Base-by-base conservation (phyloP, 2,888 invertebrate genomes). In the Melieria picta region DNA sequence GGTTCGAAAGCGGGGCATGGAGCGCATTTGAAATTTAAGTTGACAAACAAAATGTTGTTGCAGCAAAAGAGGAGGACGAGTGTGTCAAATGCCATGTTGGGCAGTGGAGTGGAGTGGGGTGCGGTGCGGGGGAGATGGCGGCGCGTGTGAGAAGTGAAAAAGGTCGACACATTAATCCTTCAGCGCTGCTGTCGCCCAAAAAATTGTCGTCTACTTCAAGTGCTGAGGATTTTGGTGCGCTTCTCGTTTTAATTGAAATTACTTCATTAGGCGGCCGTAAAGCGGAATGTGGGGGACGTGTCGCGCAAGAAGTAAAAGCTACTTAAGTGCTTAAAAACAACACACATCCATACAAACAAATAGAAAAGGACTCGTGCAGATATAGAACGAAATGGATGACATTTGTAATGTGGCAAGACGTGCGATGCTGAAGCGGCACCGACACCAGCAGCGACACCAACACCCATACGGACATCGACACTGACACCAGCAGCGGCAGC, bases 181-280 rank as follows among this genome's bases (percentile, higher is more conserved):
- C 48, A 16, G 48, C 46, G 46, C 50, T 45, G 10, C 50, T 57
- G 42, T 11, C 48, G 56, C 58, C 58, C 57, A 66, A 66, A 57
- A 58, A 65, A 16, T 47, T 6, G 30, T 45, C 55, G 30, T n/a
- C 58, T 5, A 30, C 56, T 3, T 16, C 42, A 42, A 16, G 42
- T 42, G 46, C 50, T 43, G 43, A 16, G 66, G 48, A 56, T 6
- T 57, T 65, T 65, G 47, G 57, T 57, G 65, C 65, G 56, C 30
- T 30, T 30, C 30, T 65, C 43, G 10, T 67, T 73, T 68, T 73
- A 73, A 71, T 73, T 71, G 68, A 71, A 71, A 66, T 68, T 52
- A 71, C 57, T 69, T 68, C 69, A 71, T 71, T 71, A 71, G 50
- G 65, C 50, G 45, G 46, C 65, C 61, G 58, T 48, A 52, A 47